Percentiles rank a stretch among this genome's conserved stretches.
Evolutionary conservation across 2,797 vertebrate genomes (phyloP).

Genomic region (Avahi laniger): DNA sequence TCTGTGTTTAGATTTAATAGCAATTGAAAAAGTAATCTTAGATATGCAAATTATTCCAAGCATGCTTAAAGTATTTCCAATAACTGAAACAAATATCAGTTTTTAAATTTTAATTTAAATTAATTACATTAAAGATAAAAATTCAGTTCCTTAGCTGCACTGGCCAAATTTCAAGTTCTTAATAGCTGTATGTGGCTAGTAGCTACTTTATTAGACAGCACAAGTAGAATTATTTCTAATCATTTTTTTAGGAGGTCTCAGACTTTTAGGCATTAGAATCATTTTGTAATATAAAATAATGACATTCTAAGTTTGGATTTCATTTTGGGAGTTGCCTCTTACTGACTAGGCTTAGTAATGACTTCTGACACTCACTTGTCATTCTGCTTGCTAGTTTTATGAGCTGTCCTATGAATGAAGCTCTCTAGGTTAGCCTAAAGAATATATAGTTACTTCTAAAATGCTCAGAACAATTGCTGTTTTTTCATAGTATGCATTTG

Average conservation of each 20-base stretch:
- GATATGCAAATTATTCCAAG: not conserved
- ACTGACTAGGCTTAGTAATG: not conserved
- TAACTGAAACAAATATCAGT: not conserved
- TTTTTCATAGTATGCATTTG: not conserved
- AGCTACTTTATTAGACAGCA: not conserved
- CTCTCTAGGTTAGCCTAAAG: not conserved
- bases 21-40: not conserved
- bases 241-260: not conserved
- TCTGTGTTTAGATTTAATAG: constrained; percentile 21
- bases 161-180: not conserved
- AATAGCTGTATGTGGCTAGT: not conserved
- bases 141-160: not conserved
- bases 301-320: not conserved
- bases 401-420: not conserved
- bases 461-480: not conserved
- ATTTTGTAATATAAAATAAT: not conserved
- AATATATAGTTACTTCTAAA: not conserved
- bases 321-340: constrained; percentile 4
- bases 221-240: not conserved
- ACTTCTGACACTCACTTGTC: not conserved
- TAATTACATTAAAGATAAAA: not conserved
- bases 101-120: constrained; percentile 30
- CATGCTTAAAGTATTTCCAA: not conserved
- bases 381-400: not conserved
- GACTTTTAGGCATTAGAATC: not conserved